Conservation (phyloP, 2,113 vertebrate species). For the Campylomormyrus tamandua region DNA sequence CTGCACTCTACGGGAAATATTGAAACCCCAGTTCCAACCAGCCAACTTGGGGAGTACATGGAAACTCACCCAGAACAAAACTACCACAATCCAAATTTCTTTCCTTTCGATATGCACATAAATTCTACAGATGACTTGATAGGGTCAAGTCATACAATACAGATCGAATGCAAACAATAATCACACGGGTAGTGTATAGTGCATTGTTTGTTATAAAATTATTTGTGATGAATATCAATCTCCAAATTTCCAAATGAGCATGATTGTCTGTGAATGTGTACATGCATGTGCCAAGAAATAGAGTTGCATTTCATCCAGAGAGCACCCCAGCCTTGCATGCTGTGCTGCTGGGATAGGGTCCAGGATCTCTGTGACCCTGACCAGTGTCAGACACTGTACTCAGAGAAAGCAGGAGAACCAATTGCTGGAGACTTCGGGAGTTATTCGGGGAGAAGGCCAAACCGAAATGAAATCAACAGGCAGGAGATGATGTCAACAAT, state of each 20-base stretch:
- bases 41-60: not conserved
- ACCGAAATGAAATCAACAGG: no score
- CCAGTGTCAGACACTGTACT: no score
- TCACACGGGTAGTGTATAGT: not conserved
- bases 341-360: not conserved
- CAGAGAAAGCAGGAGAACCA: no score
- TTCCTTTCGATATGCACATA: not conserved
- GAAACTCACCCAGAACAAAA: not conserved
- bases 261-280: not conserved
- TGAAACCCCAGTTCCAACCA: not conserved
- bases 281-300: not conserved
- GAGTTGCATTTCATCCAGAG: not conserved
- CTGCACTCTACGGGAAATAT: not conserved
- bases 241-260: not conserved
- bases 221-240: not conserved
- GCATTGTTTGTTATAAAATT: not conserved
- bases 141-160: not conserved
- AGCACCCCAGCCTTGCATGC: not conserved
- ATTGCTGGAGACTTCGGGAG: no score
- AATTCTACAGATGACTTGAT: not conserved
- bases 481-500: no score
- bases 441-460: no score
- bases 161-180: not conserved
- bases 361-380: not conserved
- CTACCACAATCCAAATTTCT: not conserved